These are phyloP conservation scores for Isoperla grammatica DNA, from an alignment of 2,888 invertebrate genomes.

Conservation along the genomic window DNA sequence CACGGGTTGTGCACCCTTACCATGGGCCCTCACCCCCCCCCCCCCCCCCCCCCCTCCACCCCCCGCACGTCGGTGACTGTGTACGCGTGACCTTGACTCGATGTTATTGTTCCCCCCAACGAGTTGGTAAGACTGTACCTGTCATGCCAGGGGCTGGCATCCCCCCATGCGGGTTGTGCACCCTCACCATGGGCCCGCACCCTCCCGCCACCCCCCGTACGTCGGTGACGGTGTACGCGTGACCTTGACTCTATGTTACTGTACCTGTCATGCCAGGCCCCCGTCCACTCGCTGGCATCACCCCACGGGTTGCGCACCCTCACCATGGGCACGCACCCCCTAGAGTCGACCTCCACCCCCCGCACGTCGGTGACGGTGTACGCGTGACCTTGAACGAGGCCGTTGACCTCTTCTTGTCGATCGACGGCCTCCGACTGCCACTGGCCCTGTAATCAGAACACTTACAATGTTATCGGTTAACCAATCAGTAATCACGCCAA, in stretches of 20 bases:
- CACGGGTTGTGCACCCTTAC: too few species aligned
- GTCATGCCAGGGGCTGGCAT: constrained; percentile 45
- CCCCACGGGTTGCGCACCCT: constrained; percentile 47
- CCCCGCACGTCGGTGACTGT: too few species aligned
- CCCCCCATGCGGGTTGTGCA: constrained; percentile 47
- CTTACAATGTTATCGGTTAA: not conserved
- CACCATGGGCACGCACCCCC: constrained; percentile 38
- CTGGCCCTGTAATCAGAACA: constrained; percentile 29
- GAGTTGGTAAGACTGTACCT: too few species aligned
- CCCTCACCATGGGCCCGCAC: constrained; percentile 40
- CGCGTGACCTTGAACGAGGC: constrained; percentile 46
- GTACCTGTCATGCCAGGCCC: constrained; percentile 42
- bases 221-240: too few species aligned
- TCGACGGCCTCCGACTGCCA: constrained; percentile 36
- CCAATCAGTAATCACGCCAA: too few species aligned
- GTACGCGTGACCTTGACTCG: too few species aligned
- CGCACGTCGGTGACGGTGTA: constrained; percentile 45
- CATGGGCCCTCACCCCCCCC: too few species aligned
- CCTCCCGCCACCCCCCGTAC: constrained; percentile 37
- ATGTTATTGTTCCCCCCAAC: too few species aligned
- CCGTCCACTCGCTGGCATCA: constrained; percentile 46
- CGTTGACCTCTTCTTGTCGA: constrained; percentile 37
- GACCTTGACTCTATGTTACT: too few species aligned
- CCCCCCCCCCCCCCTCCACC: too few species aligned
- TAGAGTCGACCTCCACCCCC: constrained; percentile 34